phyloP scores from a whole-genome alignment of 2,113 vertebrate genomes.

The Gambusia holbrooki region DNA sequence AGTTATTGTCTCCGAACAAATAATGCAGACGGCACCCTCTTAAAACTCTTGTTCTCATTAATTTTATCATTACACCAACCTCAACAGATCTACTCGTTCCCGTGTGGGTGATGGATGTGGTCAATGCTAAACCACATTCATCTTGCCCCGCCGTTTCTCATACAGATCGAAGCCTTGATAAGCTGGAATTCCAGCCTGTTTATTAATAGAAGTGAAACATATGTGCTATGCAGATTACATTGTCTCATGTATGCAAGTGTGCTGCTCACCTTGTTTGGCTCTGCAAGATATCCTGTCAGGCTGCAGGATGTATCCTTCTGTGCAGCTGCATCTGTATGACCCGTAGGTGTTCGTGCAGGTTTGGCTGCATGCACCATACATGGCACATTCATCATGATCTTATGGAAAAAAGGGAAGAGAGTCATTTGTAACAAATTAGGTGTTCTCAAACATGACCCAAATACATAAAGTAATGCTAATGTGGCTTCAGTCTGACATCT shows the following conservation, averaged over 20 bases:
- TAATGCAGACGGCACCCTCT: slow-evolving; percentile 68
- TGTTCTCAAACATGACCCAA: slow-evolving; percentile 82
- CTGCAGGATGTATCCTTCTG: slow-evolving; percentile 92
- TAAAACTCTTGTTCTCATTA: slow-evolving; percentile 74
- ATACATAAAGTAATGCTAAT: slow-evolving; percentile 81
- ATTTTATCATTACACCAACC: slow-evolving; percentile 76
- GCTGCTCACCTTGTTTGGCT: slow-evolving; percentile 90
- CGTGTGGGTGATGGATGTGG: slow-evolving; percentile 70
- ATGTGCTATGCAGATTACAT: slow-evolving; percentile 51
- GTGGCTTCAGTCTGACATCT: slow-evolving; percentile 67
- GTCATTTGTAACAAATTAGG: slow-evolving; percentile 81
- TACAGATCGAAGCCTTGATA: slow-evolving; percentile 32
- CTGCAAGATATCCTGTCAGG: slow-evolving; percentile 91
- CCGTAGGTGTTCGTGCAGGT: slow-evolving; percentile 90
- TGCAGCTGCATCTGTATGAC: slow-evolving; percentile 91
- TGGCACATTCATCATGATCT: slow-evolving; percentile 94
- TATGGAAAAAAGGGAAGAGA: slow-evolving; percentile 67
- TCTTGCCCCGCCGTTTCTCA: slow-evolving; percentile 50
- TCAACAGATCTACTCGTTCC: slow-evolving; percentile 66
- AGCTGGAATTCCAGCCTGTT: slow-evolving; percentile 39
- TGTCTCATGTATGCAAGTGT: slow-evolving; percentile 34
- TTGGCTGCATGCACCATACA: slow-evolving; percentile 93
- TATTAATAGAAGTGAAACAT: slow-evolving; percentile 65
- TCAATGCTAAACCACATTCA: slow-evolving; percentile 67
- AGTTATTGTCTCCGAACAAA: slow-evolving; percentile 72